phyloP scores from a whole-genome alignment of 2,797 vertebrate genomes.

The Alfaro cultratus region DNA sequence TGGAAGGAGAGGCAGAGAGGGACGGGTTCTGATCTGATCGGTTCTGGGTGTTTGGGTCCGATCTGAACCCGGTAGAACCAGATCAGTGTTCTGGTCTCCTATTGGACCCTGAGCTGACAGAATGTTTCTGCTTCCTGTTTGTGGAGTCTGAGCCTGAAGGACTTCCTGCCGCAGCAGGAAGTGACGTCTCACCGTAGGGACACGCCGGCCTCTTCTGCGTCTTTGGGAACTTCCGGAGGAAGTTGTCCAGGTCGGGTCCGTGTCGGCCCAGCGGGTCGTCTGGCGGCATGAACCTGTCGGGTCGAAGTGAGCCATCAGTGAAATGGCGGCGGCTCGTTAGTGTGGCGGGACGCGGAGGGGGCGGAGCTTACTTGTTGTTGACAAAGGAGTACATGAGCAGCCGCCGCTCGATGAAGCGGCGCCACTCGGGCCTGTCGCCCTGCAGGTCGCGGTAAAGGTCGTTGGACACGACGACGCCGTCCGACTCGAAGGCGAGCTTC shows the following conservation, averaged over 20 bases:
- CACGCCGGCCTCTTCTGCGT: conserved; percentile 89
- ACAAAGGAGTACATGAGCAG: conserved; percentile 84
- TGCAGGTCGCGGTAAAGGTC: conserved; percentile 84
- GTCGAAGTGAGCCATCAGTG: not conserved
- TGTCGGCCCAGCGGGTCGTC: conserved; percentile 82
- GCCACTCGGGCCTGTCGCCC: conserved; percentile 78
- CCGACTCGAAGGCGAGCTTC: conserved; percentile 72
- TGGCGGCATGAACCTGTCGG: conserved; percentile 80
- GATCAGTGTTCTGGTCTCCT: not conserved
- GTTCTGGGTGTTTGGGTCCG: not conserved
- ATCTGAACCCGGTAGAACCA: not conserved
- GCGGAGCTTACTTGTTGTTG: conserved; percentile 77
- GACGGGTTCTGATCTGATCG: too few species aligned
- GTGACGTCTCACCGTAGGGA: conserved; percentile 89
- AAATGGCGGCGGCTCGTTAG: not conserved
- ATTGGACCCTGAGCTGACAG: too few species aligned
- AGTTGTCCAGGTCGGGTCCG: conserved; percentile 80
- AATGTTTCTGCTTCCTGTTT: too few species aligned
- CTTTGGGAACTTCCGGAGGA: conserved; percentile 74
- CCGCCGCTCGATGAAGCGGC: conserved; percentile 79
- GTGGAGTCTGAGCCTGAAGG: not conserved
- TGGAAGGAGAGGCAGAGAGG: too few species aligned
- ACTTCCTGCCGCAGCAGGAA: not conserved
- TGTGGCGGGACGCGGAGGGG: not conserved
- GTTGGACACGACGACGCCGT: conserved; percentile 81